These are phyloP conservation scores for Anodontia alba DNA, from an alignment of 2,888 invertebrate genomes.

Conservation along the genomic window DNA sequence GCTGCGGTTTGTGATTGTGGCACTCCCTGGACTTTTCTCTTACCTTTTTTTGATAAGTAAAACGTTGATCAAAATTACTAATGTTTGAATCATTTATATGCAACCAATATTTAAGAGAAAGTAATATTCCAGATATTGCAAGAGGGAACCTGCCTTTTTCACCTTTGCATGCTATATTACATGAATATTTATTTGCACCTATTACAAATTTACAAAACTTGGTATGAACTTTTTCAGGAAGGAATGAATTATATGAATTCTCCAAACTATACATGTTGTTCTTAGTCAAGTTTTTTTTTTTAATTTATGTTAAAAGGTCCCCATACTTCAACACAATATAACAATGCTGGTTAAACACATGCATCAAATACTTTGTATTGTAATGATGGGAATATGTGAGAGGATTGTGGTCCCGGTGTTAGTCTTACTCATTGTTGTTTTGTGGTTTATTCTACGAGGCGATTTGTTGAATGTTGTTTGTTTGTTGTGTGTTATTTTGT, in stretches of 20 bases:
- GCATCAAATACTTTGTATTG: background rate
- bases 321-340: background rate
- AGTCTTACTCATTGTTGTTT: too few species aligned
- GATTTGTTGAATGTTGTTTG: too few species aligned
- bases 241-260: background rate
- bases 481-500: too few species aligned
- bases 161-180: background rate
- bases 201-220: background rate
- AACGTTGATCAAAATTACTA: background rate
- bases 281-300: background rate
- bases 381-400: background rate
- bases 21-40: too few species aligned
- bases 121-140: background rate
- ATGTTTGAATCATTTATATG: background rate
- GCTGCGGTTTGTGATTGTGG: too few species aligned
- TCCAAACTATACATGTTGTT: background rate
- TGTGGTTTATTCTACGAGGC: too few species aligned
- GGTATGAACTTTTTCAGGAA: background rate
- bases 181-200: background rate
- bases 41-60: too few species aligned
- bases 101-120: background rate
- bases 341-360: background rate
- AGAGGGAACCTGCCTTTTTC: background rate
- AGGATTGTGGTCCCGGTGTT: too few species aligned
- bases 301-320: background rate